phyloP scores from a whole-genome alignment of 2,113 vertebrate species.

The Triplophysa siluroides region DNA sequence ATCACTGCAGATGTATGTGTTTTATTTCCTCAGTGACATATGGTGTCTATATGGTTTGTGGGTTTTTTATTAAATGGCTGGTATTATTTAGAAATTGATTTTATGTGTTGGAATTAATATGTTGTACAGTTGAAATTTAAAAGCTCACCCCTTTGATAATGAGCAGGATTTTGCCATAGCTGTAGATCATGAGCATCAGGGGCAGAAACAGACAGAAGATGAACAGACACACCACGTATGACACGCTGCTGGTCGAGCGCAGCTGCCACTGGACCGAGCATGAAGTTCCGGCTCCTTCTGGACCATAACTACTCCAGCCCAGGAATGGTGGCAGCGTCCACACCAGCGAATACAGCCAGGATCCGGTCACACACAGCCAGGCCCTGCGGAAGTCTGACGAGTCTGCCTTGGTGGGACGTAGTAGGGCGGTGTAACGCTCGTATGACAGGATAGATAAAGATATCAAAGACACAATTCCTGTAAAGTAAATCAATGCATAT shows the following conservation, averaged over 20 bases:
- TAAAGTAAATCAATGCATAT: not conserved
- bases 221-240: slow-evolving; percentile 71
- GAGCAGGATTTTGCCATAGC: slow-evolving; percentile 60
- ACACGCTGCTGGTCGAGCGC: slow-evolving; percentile 62
- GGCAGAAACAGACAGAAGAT: slow-evolving; percentile 69
- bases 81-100: too few species aligned
- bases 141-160: slow-evolving; percentile 58
- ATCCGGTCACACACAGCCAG: slow-evolving; percentile 65
- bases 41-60: not conserved
- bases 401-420: slow-evolving; percentile 59
- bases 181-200: slow-evolving; percentile 68
- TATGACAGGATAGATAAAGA: slow-evolving; percentile 71
- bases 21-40: not conserved
- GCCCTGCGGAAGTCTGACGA: slow-evolving; percentile 70
- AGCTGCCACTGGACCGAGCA: slow-evolving; percentile 71
- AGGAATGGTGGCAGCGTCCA: slow-evolving; percentile 71
- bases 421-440: slow-evolving; percentile 65
- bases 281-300: slow-evolving; percentile 68
- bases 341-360: slow-evolving; percentile 72
- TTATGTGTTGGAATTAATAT: too few species aligned
- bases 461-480: slow-evolving; percentile 74
- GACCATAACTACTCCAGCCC: slow-evolving; percentile 73
- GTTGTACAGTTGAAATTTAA: too few species aligned
- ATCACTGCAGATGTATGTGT: not conserved
- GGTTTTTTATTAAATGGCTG: too few species aligned